Evolutionary conservation across 2,113 vertebrate genomes (phyloP).

Genomic region (Apaloderma vittatum): DNA sequence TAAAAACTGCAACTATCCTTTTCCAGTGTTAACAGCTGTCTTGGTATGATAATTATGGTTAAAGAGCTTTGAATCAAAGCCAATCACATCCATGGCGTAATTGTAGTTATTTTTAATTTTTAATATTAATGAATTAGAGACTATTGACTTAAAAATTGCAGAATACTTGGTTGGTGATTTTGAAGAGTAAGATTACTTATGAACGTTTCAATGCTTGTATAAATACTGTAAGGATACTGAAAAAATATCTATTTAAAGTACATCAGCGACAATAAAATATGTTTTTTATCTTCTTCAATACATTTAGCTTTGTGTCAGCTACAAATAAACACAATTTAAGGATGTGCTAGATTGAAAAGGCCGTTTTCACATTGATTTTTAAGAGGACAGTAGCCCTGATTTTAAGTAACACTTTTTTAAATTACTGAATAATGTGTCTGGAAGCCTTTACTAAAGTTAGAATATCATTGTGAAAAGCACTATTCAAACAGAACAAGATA

Average conservation of each 20-base stretch:
- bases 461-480: not conserved
- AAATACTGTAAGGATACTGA: not conserved
- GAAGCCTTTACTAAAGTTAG: not conserved
- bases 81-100: not conserved
- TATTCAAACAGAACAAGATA: not conserved
- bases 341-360: not conserved
- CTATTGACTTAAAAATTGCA: not conserved
- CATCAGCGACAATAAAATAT: not conserved
- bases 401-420: not conserved
- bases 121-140: not conserved
- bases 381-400: not conserved
- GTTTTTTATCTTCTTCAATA: not conserved
- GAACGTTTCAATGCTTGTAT: not conserved
- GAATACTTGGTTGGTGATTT: not conserved
- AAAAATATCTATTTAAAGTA: not conserved
- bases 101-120: not conserved
- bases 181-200: not conserved
- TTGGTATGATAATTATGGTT: slow-evolving; percentile 7
- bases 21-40: not conserved
- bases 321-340: not conserved
- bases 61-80: slow-evolving; percentile 13
- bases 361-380: not conserved
- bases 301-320: not conserved
- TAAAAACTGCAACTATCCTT: not conserved
- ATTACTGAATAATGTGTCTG: not conserved